These are phyloP conservation scores for Papilio glaucus DNA, from an alignment of 1,140 invertebrate genomes.

Conservation along the genomic window DNA sequence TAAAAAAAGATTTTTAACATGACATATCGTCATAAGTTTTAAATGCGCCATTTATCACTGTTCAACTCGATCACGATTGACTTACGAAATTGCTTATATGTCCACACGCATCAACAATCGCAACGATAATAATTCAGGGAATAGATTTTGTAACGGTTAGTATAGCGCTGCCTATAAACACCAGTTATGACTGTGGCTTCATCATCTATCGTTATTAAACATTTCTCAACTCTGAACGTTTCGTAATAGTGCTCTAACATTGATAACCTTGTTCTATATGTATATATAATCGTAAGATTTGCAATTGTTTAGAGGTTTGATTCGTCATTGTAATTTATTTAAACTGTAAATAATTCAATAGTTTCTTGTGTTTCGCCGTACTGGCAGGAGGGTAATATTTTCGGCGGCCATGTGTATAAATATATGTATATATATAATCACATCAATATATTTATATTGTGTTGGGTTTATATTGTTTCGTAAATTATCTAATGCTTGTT, in stretches of 20 bases:
- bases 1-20: background rate
- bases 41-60: background rate
- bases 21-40: background rate
- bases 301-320: slow-evolving; percentile 1
- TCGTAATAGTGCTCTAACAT: slow-evolving; percentile 10
- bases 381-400: too few species aligned
- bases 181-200: slow-evolving; percentile 11
- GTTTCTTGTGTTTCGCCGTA: background rate
- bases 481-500: too few species aligned
- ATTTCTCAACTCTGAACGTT: slow-evolving; percentile 20
- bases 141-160: background rate
- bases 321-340: background rate
- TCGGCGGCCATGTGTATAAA: too few species aligned
- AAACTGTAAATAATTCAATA: background rate
- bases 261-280: slow-evolving; percentile 3
- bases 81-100: background rate
- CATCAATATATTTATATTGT: too few species aligned
- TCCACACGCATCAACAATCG: background rate
- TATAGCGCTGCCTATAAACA: background rate
- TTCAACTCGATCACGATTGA: background rate
- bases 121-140: slow-evolving; percentile 9
- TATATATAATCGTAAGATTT: too few species aligned
- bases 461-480: too few species aligned
- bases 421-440: too few species aligned
- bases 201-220: slow-evolving; percentile 4